phyloP scores from a whole-genome alignment of 2,113 vertebrate species.

The Pteruthius melanotis region DNA sequence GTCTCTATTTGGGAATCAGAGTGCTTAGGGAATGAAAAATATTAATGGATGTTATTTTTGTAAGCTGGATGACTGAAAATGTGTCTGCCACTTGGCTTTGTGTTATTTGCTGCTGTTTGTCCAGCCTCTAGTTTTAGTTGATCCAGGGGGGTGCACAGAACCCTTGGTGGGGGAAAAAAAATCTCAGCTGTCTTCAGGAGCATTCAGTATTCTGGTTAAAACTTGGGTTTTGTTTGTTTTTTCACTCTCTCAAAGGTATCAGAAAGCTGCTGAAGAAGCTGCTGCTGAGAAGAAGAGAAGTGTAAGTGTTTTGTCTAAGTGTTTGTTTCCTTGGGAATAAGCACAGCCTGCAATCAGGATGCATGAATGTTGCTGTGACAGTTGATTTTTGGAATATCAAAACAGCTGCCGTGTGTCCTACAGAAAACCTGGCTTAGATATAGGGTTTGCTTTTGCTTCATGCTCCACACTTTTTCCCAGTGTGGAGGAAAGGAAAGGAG shows the following conservation, averaged over 20 bases:
- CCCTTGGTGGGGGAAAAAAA: background rate
- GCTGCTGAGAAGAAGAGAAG: conserved; percentile 72
- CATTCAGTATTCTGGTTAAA: background rate
- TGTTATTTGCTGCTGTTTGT: background rate
- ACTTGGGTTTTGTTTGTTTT: background rate
- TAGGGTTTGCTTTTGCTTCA: background rate
- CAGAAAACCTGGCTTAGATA: conserved; percentile 9
- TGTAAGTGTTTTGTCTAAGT: conserved; percentile 70
- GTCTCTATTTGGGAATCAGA: background rate
- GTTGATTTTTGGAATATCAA: background rate
- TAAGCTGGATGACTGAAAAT: background rate
- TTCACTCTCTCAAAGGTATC: conserved; percentile 70
- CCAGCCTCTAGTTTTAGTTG: background rate
- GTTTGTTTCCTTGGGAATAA: background rate
- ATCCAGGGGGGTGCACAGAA: background rate
- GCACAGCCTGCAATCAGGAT: background rate
- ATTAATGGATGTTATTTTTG: background rate
- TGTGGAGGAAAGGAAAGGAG: background rate
- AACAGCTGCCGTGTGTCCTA: background rate
- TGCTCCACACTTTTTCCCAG: background rate
- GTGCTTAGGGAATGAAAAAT: conserved; percentile 6
- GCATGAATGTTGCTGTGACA: background rate
- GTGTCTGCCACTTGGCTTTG: background rate
- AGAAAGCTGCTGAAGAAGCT: conserved; percentile 81
- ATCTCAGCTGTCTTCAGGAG: background rate